Evolutionary conservation across 53 echinoderm and acorn worm species (phyloP).

Genomic region (Echinarachnius parma): DNA sequence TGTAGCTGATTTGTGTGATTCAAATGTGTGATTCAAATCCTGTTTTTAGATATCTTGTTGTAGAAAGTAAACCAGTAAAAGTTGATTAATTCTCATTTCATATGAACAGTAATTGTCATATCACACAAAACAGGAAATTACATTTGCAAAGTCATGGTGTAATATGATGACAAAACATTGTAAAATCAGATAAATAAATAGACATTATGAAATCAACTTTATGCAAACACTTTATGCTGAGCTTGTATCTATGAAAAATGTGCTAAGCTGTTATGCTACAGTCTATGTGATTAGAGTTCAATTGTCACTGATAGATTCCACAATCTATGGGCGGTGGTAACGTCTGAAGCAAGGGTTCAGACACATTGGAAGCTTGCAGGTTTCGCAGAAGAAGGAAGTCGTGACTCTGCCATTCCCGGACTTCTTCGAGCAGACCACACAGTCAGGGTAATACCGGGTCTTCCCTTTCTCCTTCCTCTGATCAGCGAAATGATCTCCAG

Average conservation of each 20-base stretch:
- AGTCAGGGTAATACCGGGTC: slow-evolving; percentile 7
- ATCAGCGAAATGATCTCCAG: background rate
- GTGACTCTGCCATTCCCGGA: background rate
- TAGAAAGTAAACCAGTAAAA: no score
- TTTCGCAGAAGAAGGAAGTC: slow-evolving; percentile 15
- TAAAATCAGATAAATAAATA: no score
- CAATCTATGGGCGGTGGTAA: slow-evolving; percentile 1
- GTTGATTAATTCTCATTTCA: no score
- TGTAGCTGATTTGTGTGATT: no score
- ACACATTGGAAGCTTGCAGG: slow-evolving; percentile 10
- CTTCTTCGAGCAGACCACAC: slow-evolving; percentile 20
- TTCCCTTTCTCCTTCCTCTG: background rate
- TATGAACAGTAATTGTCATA: no score
- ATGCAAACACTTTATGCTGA: background rate
- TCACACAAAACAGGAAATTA: no score
- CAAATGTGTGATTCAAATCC: no score
- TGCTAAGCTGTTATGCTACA: background rate
- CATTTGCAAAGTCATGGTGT: no score
- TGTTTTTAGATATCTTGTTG: no score
- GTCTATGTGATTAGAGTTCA: background rate
- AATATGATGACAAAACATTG: no score
- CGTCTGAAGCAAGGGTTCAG: slow-evolving; percentile 7
- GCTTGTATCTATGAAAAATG: no score
- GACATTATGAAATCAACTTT: background rate
- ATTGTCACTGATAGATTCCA: no score